These are phyloP conservation scores for Psittacula derbiana DNA, from an alignment of 2,797 vertebrate genomes.

Conservation along the genomic window DNA sequence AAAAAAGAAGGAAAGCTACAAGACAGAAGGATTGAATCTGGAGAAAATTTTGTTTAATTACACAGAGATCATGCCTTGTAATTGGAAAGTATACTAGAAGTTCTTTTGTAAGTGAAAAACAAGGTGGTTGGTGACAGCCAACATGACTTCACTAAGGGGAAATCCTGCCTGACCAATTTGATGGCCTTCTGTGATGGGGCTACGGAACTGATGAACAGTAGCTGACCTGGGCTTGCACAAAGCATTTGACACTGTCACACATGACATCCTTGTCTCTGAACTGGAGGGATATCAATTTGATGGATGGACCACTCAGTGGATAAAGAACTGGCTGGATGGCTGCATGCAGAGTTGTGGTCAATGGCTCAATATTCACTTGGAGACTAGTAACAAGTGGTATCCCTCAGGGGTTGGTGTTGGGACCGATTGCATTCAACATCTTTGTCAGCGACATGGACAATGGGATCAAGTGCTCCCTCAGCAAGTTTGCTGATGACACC, in stretches of 20 bases:
- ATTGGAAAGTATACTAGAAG: neutral
- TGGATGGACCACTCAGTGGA: neutral
- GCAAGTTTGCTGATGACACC: neutral
- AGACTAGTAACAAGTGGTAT: neutral
- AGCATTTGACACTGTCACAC: neutral
- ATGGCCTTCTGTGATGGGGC: neutral
- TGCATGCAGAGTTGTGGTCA: neutral
- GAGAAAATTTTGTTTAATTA: neutral
- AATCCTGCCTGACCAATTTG: neutral
- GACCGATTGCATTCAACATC: neutral
- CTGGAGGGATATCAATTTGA: neutral
- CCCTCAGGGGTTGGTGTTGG: neutral
- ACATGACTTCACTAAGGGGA: neutral
- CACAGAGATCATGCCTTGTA: neutral
- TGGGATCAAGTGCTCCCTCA: fast-evolving
- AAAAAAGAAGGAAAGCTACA: neutral
- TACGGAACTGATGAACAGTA: neutral
- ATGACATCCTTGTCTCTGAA: neutral
- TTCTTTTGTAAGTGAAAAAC: neutral
- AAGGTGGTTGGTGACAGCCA: neutral
- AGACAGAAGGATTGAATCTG: neutral
- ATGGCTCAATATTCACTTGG: neutral
- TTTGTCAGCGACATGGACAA: neutral
- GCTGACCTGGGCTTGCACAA: neutral
- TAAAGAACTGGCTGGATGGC: neutral